Base-by-base conservation (phyloP, 2,888 invertebrate genomes). In the Mythimna loreyi region DNA sequence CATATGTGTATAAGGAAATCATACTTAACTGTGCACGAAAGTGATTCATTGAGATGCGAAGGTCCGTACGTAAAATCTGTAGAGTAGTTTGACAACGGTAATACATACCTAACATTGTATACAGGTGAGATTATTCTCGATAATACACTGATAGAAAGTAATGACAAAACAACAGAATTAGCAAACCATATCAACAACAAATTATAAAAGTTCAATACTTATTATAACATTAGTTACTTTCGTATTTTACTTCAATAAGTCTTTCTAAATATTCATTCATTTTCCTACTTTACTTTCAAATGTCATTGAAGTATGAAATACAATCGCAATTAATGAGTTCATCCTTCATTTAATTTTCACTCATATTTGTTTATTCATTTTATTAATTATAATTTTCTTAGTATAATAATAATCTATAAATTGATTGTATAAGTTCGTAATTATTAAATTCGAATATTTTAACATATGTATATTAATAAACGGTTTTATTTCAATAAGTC, bases 361-460 rank as follows among this genome's bases (percentile, higher is more conserved):
- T 93, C 93, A 92, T 93, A 93, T 95, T 95, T 94, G 94, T 96
- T 95, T 94, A 95, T 94, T 94, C 90, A 94, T 93, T 95, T 95
- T 92, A 94, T 96, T 96, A 95, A 94, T 96, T 95, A 95, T 94
- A 95, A 83, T 95, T 94, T 95, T 95, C 95, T 96, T 96, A 96
- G 94, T 96, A 96, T 96, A 95, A 94, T 95, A 96, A 95, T 96
- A 96, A 75, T 95, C 96, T 96, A 96, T 96, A 96, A 96, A 96
- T 96, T 93, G 96, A 94, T 92, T 96, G 96, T 96, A 96, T 96
- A 96, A 96, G 96, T 96, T 96, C 96, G 95, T 96, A 96, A 96
- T 96, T 96, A 96, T 96, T 96, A 96, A 96, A 96, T 96, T 96
- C 96, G 96, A 96, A 96, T 96, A 96, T 96, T 96, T 96, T 96